Evolutionary conservation across 2,888 invertebrate genomes (phyloP), one percentile per base, ranked within the genome.

Genomic region (Eretmocerus hayati): DNA sequence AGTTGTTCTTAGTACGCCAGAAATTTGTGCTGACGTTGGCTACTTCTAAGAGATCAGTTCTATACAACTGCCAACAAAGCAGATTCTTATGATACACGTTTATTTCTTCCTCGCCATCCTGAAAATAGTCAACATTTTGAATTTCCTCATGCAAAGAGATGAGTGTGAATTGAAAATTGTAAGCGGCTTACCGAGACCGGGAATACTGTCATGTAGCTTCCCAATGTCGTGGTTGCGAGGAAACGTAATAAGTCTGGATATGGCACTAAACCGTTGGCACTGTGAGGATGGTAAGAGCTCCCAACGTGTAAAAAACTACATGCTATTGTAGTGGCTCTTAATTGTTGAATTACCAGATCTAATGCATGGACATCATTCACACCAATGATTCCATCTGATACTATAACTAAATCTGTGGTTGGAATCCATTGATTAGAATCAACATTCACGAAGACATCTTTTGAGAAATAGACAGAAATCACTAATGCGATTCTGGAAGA

Each of bases 221-320:
- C 89, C 63, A 83, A 78, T 5, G 88, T 88, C 18, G 87, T 85
- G 50, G 78, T 77, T 32, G 88, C 79, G 57, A 89, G 77, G 67
- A 87, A 88, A 62, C 81, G 77, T 72, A 89, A 76, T 46, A 89
- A 73, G 65, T 88, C 87, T 39, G 79, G 77, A 66, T 86, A 85
- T 18, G 86, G 80, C 16, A 87, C 79, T 59, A 82, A 77, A 16
- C 85, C 86, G 54, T 83, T 79, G 54, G 80, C 79, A 48, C 79
- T 77, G 59, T 81, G 77, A 3, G 84, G 83, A 66, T 84, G 80
- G 65, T 81, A 81, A 33, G 76, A 70, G 56, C 79, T 78, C 36
- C 83, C 83, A 18, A 87, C 77, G 67, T 85, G 84, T 52, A 88
- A 73, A 70, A 89, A 87, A 42, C 85, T 85, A 59, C 86, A 84